Conservation (phyloP, 2,113 vertebrate genomes). For the Capreolus pygargus region DNA sequence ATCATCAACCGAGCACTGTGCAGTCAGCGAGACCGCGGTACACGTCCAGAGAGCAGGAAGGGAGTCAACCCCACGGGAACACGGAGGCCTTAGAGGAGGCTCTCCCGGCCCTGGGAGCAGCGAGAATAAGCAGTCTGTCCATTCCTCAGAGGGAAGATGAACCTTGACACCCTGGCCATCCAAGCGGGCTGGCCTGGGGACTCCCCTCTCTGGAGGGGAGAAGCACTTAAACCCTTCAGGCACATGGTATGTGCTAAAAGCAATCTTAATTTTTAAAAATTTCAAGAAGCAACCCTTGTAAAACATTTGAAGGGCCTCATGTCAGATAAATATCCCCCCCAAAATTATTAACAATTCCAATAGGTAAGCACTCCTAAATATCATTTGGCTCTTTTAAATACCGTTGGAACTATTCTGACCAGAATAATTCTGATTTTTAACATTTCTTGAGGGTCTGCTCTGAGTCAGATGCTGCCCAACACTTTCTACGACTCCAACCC, state of each 20-base stretch:
- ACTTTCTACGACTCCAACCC: not conserved
- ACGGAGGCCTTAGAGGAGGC: not conserved
- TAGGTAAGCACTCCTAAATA: not conserved
- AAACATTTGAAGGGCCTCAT: not conserved
- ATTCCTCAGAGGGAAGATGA: not conserved
- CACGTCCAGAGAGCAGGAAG: not conserved
- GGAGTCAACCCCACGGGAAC: not conserved
- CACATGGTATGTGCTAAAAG: not conserved
- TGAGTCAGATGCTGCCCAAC: not conserved
- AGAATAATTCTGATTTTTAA: not conserved
- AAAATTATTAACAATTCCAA: not conserved
- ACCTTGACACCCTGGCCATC: not conserved
- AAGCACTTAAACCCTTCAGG: not conserved
- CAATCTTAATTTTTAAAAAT: not conserved
- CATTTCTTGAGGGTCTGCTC: not conserved
- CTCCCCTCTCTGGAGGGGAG: not conserved
- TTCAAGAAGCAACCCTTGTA: not conserved
- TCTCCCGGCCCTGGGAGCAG: rapidly evolving
- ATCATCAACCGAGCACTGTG: not conserved
- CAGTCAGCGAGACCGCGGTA: rapidly evolving
- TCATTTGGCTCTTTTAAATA: not conserved
- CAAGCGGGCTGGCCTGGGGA: rapidly evolving
- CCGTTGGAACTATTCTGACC: not conserved
- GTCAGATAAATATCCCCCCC: not conserved
- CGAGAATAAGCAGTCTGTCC: not conserved